Evolutionary conservation across 2,113 vertebrate genomes (phyloP), one percentile per base, ranked within the genome.

Genomic region (Anolis carolinensis): DNA sequence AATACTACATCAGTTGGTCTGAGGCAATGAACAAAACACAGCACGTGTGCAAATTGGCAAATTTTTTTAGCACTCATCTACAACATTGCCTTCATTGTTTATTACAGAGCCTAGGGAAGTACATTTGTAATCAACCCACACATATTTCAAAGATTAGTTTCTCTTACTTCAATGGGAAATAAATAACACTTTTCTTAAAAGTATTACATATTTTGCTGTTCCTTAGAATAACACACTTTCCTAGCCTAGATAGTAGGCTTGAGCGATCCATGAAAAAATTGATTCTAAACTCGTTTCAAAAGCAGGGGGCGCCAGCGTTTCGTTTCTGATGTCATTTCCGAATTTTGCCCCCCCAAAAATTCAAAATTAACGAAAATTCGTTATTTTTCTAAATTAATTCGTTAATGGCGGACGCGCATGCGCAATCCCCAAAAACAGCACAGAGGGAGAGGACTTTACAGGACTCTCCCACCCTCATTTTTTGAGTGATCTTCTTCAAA

Each of bases 21-120:
- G 91, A n/a, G 86, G 48, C 83, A 85, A 81, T 78, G 85, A 86
- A 86, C 87, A 76, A 86, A 90, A 52, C 32, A 86, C 4, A 52
- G 86, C 79, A 90, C 32, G 55, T 48, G 55, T 89, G 50, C 18
- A 90, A 89, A 87, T 1, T 91, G 89, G 89, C 81, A 63, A 44
- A n/a, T n/a, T 63, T 82, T 93, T 85, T 94, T 89, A 86, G 86
- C 74, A 78, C 55, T 89, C 21, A 91, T 63, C 78, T 76, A 80
- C 59, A 86, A 86, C 84, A 92, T 91, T 82, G 62, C 52, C 81
- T 91, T 11, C 16, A 82, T 81, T 92, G 55, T 85, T 93, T 18
- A 0, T 65, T 30, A 1, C 50, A 63, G 90, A 93, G 91, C 32
- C 81, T 52, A 90, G 86, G 87, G 87, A 92, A 93, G 71, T 25